These are phyloP conservation scores for Gallinago nigripennis DNA, from an alignment of 2,797 vertebrate genomes.

Conservation along the genomic window DNA sequence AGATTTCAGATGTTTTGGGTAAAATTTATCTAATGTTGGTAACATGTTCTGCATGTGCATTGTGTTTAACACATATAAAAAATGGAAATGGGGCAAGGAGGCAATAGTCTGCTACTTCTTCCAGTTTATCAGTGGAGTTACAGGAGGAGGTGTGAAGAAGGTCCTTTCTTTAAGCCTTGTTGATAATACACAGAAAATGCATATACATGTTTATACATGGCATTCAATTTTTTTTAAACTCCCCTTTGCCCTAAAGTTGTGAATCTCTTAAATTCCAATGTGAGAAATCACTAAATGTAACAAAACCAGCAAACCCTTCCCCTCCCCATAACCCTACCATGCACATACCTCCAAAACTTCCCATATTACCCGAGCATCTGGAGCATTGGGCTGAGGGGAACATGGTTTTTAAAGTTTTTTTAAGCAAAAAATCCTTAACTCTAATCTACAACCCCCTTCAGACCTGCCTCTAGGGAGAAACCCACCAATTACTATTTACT, in stretches of 20 bases:
- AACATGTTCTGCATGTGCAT: fast-evolving
- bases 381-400: constrained; percentile 40
- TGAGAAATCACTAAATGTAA: background rate
- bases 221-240: background rate
- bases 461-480: constrained; percentile 67
- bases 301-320: background rate
- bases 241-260: background rate
- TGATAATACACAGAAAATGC: background rate
- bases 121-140: background rate
- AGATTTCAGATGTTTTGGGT: background rate
- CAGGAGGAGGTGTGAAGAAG: background rate
- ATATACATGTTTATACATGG: background rate
- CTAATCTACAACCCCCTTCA: constrained; percentile 51
- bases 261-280: background rate
- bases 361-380: constrained; percentile 28
- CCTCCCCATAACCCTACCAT: background rate
- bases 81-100: background rate
- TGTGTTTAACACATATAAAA: background rate
- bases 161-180: background rate
- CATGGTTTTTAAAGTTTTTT: constrained; percentile 33
- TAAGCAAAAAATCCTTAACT: constrained; percentile 31
- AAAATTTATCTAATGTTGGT: background rate
- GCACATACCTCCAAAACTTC: background rate
- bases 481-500: constrained; percentile 71
- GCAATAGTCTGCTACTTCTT: background rate